Percentiles rank a stretch among this genome's conserved stretches.
Conservation (phyloP, 2,888 invertebrate species). For the Tipula vernalis region DNA sequence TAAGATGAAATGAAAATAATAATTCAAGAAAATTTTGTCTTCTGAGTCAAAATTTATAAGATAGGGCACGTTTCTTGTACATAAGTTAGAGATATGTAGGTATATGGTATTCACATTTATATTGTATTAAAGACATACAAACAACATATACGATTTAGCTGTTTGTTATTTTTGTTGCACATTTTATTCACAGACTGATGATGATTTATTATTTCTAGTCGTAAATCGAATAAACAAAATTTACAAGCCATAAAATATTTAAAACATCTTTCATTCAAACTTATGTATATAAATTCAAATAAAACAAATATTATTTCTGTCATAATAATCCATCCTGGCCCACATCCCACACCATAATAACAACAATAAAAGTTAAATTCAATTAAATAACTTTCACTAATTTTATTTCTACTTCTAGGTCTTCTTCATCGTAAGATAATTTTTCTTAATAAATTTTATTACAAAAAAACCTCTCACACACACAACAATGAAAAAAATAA, state of each 20-base stretch:
- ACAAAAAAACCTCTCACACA: neutral
- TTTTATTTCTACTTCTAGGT: neutral
- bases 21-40: neutral
- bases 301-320: neutral
- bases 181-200: neutral
- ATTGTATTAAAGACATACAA: too few relatives aligned
- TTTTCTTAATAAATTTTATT: neutral
- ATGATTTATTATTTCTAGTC: neutral
- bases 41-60: neutral
- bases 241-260: neutral
- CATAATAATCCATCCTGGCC: neutral
- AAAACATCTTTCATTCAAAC: neutral
- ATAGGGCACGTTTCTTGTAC: neutral
- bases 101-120: neutral
- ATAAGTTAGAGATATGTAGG: neutral
- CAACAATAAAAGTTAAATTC: neutral
- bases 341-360: neutral
- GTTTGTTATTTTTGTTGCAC: neutral
- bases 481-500: neutral
- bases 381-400: constrained; percentile 4
- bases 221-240: neutral
- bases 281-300: neutral
- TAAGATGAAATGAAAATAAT: neutral
- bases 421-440: neutral
- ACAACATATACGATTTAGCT: neutral